Evolutionary conservation across 23 tunicate genomes (phyloP).

Genomic region (Trididemnum clinides): DNA sequence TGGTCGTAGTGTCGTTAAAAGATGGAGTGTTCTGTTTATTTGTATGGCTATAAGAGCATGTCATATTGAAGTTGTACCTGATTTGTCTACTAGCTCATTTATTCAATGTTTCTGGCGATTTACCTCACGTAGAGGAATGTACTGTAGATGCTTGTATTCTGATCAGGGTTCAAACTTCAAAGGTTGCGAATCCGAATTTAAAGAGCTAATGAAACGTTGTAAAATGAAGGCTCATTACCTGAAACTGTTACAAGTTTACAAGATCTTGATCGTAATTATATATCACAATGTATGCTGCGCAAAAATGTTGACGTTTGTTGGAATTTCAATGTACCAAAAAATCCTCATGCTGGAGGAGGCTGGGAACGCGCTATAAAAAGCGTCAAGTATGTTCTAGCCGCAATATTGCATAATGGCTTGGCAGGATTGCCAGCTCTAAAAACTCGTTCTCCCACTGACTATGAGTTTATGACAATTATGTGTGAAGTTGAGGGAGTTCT

Average conservation of each 20-base stretch:
- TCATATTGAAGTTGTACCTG: conserved; percentile 9
- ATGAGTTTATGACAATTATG: conserved; percentile 5
- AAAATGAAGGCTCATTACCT: not conserved
- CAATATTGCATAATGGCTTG: conserved; percentile 7
- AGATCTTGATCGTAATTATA: not conserved
- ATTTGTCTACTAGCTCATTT: not conserved
- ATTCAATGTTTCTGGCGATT: conserved; percentile 12
- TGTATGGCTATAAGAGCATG: conserved; percentile 32
- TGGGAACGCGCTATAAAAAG: conserved; percentile 22
- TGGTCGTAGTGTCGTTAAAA: conserved; percentile 12
- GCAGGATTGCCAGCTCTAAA: not conserved
- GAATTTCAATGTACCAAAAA: conserved; percentile 3
- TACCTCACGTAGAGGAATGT: not conserved
- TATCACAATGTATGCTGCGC: not conserved
- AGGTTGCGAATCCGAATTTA: not conserved
- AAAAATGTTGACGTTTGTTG: not conserved
- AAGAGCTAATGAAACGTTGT: not conserved
- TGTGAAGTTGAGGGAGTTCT: conserved; percentile 1
- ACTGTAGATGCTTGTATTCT: not conserved
- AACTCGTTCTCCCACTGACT: conserved; percentile 15
- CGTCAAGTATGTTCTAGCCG: conserved; percentile 1
- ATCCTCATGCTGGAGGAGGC: conserved; percentile 29
- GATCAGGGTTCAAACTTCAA: conserved; percentile 25
- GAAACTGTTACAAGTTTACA: not conserved
- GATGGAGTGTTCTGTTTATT: conserved; percentile 23